Percentiles rank a stretch among this genome's conserved stretches.
phyloP scores from a whole-genome alignment of 2,797 vertebrate genomes.

The Gallinago nigripennis region DNA sequence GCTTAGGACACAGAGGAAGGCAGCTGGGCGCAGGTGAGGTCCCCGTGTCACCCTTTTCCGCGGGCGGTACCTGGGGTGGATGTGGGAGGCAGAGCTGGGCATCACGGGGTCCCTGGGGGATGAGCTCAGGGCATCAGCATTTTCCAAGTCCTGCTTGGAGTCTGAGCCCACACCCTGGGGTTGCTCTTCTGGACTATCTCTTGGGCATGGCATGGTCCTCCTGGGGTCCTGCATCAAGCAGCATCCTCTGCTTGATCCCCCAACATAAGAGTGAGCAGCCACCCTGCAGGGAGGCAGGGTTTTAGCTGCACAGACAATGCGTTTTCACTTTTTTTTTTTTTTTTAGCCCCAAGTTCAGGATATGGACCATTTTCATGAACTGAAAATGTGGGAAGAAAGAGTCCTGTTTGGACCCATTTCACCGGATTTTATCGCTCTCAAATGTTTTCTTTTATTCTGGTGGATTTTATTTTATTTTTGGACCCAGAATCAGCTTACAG shows the following conservation, averaged over 20 bases:
- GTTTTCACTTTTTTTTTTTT: not conserved
- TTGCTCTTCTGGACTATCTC: not conserved
- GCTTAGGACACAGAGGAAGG: slow-evolving; percentile 94
- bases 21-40: slow-evolving; percentile 98
- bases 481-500: not conserved
- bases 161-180: not conserved
- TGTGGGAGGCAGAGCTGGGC: not conserved
- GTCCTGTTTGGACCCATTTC: not conserved
- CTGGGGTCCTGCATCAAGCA: not conserved
- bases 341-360: not conserved
- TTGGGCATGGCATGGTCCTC: not conserved
- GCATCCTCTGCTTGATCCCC: not conserved
- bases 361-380: not conserved
- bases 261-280: too few species aligned
- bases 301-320: not conserved
- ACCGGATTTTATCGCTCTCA: not conserved
- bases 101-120: rapidly evolving
- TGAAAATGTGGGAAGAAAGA: not conserved
- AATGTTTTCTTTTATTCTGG: not conserved
- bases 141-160: not conserved
- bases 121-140: not conserved
- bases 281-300: not conserved
- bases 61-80: not conserved
- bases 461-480: not conserved
- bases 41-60: not conserved